These are phyloP conservation scores for Caenorhabditis afra DNA, from an alignment of 2,888 invertebrate species.

Conservation along the genomic window DNA sequence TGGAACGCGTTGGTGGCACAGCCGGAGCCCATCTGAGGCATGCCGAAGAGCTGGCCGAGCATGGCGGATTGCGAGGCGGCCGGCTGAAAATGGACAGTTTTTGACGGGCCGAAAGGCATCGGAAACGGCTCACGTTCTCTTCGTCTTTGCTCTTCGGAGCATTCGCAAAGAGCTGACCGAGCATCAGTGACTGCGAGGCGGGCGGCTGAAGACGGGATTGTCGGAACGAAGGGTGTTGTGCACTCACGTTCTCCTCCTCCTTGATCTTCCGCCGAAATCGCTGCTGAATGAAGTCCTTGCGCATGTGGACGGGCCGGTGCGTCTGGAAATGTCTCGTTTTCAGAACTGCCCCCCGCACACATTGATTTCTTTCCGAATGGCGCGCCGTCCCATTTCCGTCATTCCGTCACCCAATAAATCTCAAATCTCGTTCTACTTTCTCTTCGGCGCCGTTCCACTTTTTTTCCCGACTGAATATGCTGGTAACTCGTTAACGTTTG, in stretches of 20 bases:
- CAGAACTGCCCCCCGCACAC: too few species aligned
- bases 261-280: slow-evolving; percentile 77
- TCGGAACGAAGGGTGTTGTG: not conserved
- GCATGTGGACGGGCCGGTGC: slow-evolving; percentile 80
- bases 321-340: slow-evolving; percentile 69
- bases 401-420: not conserved
- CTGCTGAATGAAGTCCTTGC: slow-evolving; percentile 80
- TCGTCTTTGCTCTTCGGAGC: slow-evolving; percentile 29
- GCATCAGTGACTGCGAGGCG: not conserved
- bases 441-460: not conserved
- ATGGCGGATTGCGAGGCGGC: slow-evolving; percentile 53
- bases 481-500: slow-evolving; percentile 6
- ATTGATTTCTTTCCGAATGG: not conserved
- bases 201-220: slow-evolving; percentile 26
- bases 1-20: slow-evolving; percentile 42
- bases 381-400: not conserved
- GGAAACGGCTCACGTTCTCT: too few species aligned
- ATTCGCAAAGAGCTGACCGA: slow-evolving; percentile 17
- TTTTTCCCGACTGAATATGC: not conserved
- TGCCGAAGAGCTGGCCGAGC: slow-evolving; percentile 58
- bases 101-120: too few species aligned
- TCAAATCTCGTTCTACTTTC: not conserved
- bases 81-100: not conserved
- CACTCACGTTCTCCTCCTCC: slow-evolving; percentile 62
- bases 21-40: slow-evolving; percentile 43